phyloP scores from a whole-genome alignment of 2,113 vertebrate species.

The Percina caprodes region DNA sequence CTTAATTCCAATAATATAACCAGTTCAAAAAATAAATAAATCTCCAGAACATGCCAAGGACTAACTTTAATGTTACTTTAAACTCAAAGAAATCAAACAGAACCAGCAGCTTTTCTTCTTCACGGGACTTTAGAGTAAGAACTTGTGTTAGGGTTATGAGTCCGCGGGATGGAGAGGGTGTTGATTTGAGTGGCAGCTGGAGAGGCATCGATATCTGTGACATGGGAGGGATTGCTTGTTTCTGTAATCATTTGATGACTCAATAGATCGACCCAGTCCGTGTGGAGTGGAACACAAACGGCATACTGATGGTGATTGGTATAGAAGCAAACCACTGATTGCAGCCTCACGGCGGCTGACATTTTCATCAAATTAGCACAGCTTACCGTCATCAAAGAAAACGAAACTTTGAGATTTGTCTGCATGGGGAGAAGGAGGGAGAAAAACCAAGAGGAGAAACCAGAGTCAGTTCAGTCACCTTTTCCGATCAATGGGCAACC shows the following conservation, averaged over 20 bases:
- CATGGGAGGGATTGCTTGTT: slow-evolving; percentile 40
- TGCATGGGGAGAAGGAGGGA: slow-evolving; percentile 65
- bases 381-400: slow-evolving; percentile 86
- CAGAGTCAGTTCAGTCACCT: slow-evolving; percentile 61
- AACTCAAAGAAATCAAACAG: background rate
- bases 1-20: slow-evolving; percentile 22
- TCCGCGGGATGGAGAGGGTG: slow-evolving; percentile 12
- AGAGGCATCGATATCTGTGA: slow-evolving; percentile 65
- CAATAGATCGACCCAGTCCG: slow-evolving; percentile 77
- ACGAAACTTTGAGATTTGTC: slow-evolving; percentile 82
- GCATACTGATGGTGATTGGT: slow-evolving; percentile 75
- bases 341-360: slow-evolving; percentile 72
- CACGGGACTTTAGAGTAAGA: background rate
- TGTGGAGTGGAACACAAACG: slow-evolving; percentile 51
- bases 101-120: background rate
- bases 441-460: slow-evolving; percentile 56
- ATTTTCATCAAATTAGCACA: slow-evolving; percentile 76
- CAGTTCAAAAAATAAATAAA: background rate
- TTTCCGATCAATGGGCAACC: slow-evolving; percentile 35
- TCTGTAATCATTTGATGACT: slow-evolving; percentile 73
- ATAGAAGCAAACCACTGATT: slow-evolving; percentile 71
- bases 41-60: background rate
- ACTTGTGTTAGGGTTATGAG: slow-evolving; percentile 25
- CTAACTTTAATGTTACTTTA: background rate
- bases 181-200: slow-evolving; percentile 59